Evolutionary conservation across 2,888 invertebrate genomes (phyloP), one percentile per base, ranked within the genome.

Genomic region (Belgica antarctica): DNA sequence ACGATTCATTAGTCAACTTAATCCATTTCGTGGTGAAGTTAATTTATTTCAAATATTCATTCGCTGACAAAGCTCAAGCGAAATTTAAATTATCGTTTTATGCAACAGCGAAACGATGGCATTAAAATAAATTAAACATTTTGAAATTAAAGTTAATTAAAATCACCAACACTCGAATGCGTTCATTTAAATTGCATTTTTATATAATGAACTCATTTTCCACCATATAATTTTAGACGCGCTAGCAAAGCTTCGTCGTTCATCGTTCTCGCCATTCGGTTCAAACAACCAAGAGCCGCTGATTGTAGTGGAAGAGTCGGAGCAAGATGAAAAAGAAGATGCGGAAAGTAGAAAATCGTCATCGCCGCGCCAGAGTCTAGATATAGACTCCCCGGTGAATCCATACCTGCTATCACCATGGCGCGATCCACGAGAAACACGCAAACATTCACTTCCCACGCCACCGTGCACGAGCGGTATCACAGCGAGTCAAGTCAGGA

Each of bases 401-500:
- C 92, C 92, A 0, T 91, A 89, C 81, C 83, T 92, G 63, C 79
- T 92, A 70, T 91, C 91, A 0, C 92, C 92, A 2, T 92, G 89
- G 87, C 83, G 90, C 22, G 90, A 90, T 74, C 82, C 85, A 66
- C 81, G 87, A 69, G 88, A 88, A 74, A 85, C 87, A 1, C 84
- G 92, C 74, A 92, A 92, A 76, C 89, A 91, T 75, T 92, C 92
- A 24, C 80, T 92, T 74, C 92, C 92, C 1, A 91, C 92, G 0
- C 92, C 92, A 1, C 88, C 90, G 74, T 92, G 92, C 75, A 89
- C 89, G 25, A 87, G 90, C 71, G 92, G 92, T 63, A 92, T 92
- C 71, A 92, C 92, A 52, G 92, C 92, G 46, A 91, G 91, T 74
- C 92, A 92, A 84, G 91, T 92, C 66, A 85, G 92, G 25, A 84